A percentile compares a stretch with the other conserved stretches of the same genome.
Evolutionary conservation across 2,797 vertebrate species (phyloP).

Genomic region (Poeciliopsis turneri): DNA sequence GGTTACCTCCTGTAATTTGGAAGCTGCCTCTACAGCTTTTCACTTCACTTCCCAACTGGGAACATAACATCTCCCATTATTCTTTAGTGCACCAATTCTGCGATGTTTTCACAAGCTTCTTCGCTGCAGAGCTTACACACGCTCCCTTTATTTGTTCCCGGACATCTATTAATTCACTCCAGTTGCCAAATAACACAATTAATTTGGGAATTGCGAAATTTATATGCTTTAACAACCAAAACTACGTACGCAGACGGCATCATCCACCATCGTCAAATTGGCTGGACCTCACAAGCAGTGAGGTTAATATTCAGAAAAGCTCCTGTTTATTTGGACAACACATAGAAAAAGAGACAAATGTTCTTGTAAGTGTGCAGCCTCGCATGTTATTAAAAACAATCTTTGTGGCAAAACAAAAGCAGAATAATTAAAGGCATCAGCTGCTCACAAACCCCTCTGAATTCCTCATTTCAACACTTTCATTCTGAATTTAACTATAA

Average conservation of each 20-base stretch:
- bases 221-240: not conserved
- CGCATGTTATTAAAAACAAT: not conserved
- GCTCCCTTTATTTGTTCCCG: not conserved
- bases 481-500: not conserved
- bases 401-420: not conserved
- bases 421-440: not conserved
- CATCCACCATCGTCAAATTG: not conserved
- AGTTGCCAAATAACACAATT: not conserved
- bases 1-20: conserved; percentile 32
- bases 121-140: not conserved
- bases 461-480: not conserved
- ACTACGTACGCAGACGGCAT: not conserved
- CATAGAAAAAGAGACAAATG: not conserved
- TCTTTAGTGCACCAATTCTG: conserved; percentile 14
- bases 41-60: conserved; percentile 29
- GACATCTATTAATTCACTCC: not conserved
- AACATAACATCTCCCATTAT: conserved; percentile 36
- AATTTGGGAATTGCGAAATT: not conserved
- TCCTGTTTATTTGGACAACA: not conserved
- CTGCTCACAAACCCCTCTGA: not conserved
- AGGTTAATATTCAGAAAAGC: too few relatives aligned
- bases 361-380: not conserved
- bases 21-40: conserved; percentile 22
- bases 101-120: not conserved
- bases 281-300: not conserved